phyloP scores from a whole-genome alignment of 2,888 invertebrate species.

The Endotricha flammealis region DNA sequence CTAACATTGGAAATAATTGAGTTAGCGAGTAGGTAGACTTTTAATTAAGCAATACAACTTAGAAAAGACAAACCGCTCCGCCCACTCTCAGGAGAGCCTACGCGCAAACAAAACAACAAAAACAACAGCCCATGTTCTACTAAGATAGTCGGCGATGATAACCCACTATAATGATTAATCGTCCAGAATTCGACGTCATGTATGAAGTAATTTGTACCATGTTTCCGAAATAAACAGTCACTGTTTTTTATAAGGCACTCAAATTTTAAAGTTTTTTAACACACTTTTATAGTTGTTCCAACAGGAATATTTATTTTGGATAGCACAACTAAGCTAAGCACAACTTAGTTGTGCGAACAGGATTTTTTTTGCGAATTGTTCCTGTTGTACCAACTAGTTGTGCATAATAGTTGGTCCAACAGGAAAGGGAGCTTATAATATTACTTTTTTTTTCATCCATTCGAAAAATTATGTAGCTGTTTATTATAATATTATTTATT shows the following conservation, averaged over 20 bases:
- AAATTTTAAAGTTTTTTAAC: too few species aligned
- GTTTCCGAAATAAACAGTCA: conserved; percentile 26
- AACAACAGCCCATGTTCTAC: conserved; percentile 28
- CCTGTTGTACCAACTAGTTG: too few species aligned
- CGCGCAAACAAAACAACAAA: conserved; percentile 14
- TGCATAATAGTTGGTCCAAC: too few species aligned
- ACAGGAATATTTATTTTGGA: too few species aligned
- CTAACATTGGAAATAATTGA: background rate
- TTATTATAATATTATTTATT: too few species aligned
- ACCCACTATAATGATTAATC: conserved; percentile 40
- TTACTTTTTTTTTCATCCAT: too few species aligned
- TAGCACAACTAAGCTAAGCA: too few species aligned
- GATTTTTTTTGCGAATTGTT: too few species aligned
- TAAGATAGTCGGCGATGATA: conserved; percentile 38
- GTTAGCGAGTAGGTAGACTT: background rate
- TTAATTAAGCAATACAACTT: conserved; percentile 1
- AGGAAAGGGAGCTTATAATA: too few species aligned
- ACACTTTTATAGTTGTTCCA: too few species aligned
- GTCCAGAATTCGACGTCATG: conserved; percentile 28
- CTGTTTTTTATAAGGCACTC: conserved; percentile 25
- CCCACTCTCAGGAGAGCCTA: conserved; percentile 6
- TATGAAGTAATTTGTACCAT: conserved; percentile 41
- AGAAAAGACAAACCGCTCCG: background rate
- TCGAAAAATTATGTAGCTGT: too few species aligned
- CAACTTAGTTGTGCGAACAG: too few species aligned